These are phyloP conservation scores for Rhinolophus ferrumequinum DNA, from an alignment of 2,113 vertebrate genomes.

Conservation along the genomic window DNA sequence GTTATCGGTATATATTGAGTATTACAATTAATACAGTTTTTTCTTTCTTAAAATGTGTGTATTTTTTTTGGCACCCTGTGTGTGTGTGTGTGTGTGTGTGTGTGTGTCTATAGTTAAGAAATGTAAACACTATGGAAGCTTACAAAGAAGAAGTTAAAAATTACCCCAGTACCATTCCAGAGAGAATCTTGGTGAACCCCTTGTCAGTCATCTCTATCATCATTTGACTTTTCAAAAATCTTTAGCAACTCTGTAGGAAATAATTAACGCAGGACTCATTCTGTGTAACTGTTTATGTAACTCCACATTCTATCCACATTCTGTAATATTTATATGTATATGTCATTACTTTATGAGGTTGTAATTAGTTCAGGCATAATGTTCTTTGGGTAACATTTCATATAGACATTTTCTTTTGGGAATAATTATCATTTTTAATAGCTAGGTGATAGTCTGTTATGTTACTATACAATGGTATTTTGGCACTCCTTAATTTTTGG, in stretches of 20 bases:
- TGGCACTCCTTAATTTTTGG: not conserved
- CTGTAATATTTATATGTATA: not conserved
- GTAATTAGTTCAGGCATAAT: not conserved
- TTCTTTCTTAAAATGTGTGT: too few species aligned
- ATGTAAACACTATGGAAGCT: not conserved
- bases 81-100: too few species aligned
- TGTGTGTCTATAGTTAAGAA: not conserved
- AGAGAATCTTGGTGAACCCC: not conserved
- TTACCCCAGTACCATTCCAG: not conserved
- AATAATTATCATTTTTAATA: slow-evolving; percentile 22
- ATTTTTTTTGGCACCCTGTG: too few species aligned
- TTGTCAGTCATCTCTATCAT: not conserved
- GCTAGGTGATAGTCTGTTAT: not conserved
- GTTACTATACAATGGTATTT: not conserved
- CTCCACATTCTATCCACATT: not conserved
- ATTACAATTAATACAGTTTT: too few species aligned
- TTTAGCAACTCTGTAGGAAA: slow-evolving; percentile 5
- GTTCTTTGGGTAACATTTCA: slow-evolving; percentile 17
- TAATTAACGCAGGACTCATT: not conserved
- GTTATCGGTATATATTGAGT: too few species aligned
- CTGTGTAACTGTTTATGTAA: not conserved
- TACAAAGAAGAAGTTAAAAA: not conserved
- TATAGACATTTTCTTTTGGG: not conserved
- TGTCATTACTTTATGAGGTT: not conserved
- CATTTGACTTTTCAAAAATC: slow-evolving; percentile 11